phyloP scores from a whole-genome alignment of 2,888 invertebrate species.

The Encarsia formosa region DNA sequence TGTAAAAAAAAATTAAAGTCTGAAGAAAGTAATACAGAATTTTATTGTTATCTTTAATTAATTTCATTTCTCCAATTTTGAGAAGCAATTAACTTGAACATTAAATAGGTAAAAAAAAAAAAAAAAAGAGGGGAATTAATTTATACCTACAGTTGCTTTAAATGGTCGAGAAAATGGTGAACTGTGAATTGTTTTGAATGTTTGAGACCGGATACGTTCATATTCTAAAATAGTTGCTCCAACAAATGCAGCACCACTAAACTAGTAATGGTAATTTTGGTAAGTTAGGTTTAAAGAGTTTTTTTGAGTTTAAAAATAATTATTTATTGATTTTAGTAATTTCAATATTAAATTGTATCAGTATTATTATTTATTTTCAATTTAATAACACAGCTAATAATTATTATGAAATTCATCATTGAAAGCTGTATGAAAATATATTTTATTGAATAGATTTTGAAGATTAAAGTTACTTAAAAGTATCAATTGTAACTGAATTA shows the following conservation, averaged over 20 bases:
- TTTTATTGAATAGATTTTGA: too few relatives aligned
- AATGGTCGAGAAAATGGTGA: background rate
- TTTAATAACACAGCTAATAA: background rate
- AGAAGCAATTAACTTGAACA: too few relatives aligned
- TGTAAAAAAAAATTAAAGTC: background rate
- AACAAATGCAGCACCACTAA: conserved; percentile 65
- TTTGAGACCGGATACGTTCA: conserved; percentile 58
- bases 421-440: background rate
- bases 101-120: background rate
- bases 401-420: background rate
- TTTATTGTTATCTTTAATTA: background rate
- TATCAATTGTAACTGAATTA: too few relatives aligned
- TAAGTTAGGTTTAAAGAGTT: too few relatives aligned
- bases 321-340: too few relatives aligned
- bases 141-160: conserved; percentile 6
- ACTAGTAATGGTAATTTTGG: too few relatives aligned
- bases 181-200: conserved; percentile 34
- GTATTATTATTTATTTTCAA: conserved; percentile 2
- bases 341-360: too few relatives aligned
- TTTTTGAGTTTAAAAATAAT: conserved; percentile 8
- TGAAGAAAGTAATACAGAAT: background rate
- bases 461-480: too few relatives aligned
- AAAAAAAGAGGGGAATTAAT: background rate
- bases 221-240: conserved; percentile 86
- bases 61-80: too few relatives aligned